Base-by-base conservation (phyloP, 1,140 invertebrate genomes). In the Scaptodrosophila lebanonensis region DNA sequence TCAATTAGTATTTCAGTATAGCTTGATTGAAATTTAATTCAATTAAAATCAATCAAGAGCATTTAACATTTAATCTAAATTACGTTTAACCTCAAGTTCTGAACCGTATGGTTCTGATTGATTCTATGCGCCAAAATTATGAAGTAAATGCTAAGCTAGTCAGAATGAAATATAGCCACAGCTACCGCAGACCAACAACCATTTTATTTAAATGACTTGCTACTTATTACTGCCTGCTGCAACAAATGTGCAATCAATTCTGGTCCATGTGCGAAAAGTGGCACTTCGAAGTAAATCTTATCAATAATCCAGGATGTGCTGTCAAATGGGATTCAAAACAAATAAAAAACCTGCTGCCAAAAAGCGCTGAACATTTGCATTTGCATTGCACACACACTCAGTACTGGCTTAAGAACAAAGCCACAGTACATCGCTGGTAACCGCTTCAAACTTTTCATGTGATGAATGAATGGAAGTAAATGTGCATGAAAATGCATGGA, bases 201-300 rank as follows among this genome's bases (percentile, higher is more conserved):
- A 59, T 51, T 25, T 45, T 18, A 32, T 22, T 39, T 52, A 59
- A 52, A 52, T 59, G 39, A 51, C 30, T 27, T 36, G 38, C 36
- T 12, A 9, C 2, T 1, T 16, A 7, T 20, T n/a, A 7, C 13
- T 20, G 20, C n/a, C n/a, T 18, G 36, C 8, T 11, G 7, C 18
- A 15, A 15, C 40, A 30, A 44, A 47, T 49, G 53, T 47, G 73
- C 64, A 72, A 68, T 72, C 64, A 73, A 59, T 77, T 45, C 39
- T 59, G 65, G 61, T 38, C 65, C 69, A 73, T 65, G 73, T 79
- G 75, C 33, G 30, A 66, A 66, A 52, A 60, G 68, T 32, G 39
- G 20, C 39, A 73, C 63, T 66, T 67, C 73, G 64, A 68, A 61
- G 73, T 52, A 65, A 65, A 79, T 79, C 68, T 79, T 79, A 79